Base-by-base conservation (phyloP, 92 coral and sea anemone species). In the Palythoa grandiflora region DNA sequence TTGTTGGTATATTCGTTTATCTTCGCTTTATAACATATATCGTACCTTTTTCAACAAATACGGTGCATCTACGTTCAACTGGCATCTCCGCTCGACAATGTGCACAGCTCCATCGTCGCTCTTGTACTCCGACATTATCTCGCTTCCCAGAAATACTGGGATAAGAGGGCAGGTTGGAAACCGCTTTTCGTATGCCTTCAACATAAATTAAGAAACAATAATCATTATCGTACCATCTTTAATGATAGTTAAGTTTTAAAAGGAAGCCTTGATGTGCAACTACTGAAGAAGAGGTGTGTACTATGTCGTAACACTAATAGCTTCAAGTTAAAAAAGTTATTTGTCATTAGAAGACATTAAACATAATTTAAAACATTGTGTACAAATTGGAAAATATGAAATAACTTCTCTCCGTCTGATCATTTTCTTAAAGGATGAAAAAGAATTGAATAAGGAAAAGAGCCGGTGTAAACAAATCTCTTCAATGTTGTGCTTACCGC, bases 51-150 rank as follows among this genome's bases (percentile, higher is more conserved):
- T 97, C 51, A 97, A 87, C 60, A 97, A 87, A 85, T 97, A 97
- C 7, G 99, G 99, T 0, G 98, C 99, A 73, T 97, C 99, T 1
- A 97, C 99, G 50, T 97, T 93, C 48, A 97, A 93, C 78, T 90
- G 94, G 73, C 99, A 97, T 53, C 94, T 87, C 74, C 99, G 91
- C 86, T 97, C 99, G 36, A 97, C 74, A 53, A 88, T 83, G 84
- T 97, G 96, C 54, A 92, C 87, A 10, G 99, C 98, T 20, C 98
- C 98, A 87, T 97, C 99, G 9, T 97, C 99, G 92, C 99, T 97
- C 53, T 92, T 97, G 87, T 92, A 97, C 80, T 97, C 99, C 0
- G 99, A 93, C 72, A 93, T 70, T 12, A 91, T 94, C 35, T 97
- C 99, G 65, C 98, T 95, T 81, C 99, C 99, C 8, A 97, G 96